Evolutionary conservation across 2,797 vertebrate genomes (phyloP).

Genomic region (Chelon auratus): DNA sequence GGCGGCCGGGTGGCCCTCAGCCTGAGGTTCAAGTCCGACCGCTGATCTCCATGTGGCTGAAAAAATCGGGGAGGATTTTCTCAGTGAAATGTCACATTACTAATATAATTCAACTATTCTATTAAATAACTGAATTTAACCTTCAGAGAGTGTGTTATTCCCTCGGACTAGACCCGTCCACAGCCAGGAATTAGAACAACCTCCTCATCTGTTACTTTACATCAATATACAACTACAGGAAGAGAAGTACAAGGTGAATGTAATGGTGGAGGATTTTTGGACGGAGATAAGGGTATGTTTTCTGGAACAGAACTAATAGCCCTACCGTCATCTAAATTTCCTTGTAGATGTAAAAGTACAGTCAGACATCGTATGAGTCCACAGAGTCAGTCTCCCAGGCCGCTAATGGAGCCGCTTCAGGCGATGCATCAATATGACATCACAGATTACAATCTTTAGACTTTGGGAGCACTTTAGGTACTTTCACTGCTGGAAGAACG

Average conservation of each 20-base stretch:
- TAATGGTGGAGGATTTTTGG: slow-evolving; percentile 44
- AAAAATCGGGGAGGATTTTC: neutral
- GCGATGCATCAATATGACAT: slow-evolving; percentile 80
- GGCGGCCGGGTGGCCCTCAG: neutral
- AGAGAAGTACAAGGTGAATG: slow-evolving; percentile 53
- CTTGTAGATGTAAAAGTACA: slow-evolving; percentile 68
- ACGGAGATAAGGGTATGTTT: slow-evolving; percentile 54
- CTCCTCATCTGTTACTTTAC: slow-evolving; percentile 27
- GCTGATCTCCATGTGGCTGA: slow-evolving; percentile 13
- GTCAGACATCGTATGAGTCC: slow-evolving; percentile 64
- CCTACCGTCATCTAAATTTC: slow-evolving; percentile 61
- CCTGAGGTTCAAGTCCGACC: slow-evolving; percentile 15
- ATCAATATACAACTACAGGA: slow-evolving; percentile 25
- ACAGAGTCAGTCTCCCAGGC: slow-evolving; percentile 67
- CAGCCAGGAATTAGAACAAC: slow-evolving; percentile 3
- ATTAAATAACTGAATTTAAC: slow-evolving; percentile 4
- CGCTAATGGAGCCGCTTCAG: slow-evolving; percentile 74
- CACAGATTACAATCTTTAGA: slow-evolving; percentile 78
- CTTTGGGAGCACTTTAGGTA: slow-evolving; percentile 78
- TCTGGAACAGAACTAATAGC: slow-evolving; percentile 66
- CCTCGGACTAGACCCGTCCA: neutral
- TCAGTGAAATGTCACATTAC: neutral
- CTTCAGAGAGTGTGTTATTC: neutral
- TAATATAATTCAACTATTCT: slow-evolving; percentile 5
- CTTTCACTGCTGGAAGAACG: slow-evolving; percentile 67